Base-by-base conservation (phyloP, 2,888 invertebrate species). In the Eupelmus urozonus region DNA sequence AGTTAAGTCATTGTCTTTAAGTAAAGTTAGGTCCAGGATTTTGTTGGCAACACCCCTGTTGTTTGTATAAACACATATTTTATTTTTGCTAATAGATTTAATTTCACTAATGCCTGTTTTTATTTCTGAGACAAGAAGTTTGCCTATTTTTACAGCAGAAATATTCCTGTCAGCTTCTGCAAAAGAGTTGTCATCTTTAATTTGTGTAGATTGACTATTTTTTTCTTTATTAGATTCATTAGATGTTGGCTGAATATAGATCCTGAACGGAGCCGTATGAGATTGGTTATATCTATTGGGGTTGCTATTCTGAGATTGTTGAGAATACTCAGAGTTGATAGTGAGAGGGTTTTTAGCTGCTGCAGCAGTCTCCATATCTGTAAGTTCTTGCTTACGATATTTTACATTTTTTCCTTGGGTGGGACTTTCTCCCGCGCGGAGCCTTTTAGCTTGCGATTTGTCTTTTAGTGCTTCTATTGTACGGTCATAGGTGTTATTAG, bases 61-160 rank as follows among this genome's bases (percentile, higher is more conserved):
- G 9, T 65, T 65, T 45, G 63, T 49, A 11, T 27, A 27, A 13
- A 65, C 23, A n/a, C 40, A 40, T 11, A 65, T 20, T 49, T 25
- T 65, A 16, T 20, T 65, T 65, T 49, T 65, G 20, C 18, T 20
- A 7, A 40, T 7, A n/a, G 20, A 3, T 65, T 27, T 49, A 7
- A 65, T 65, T n/a, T 49, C 45, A 9, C 4, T 49, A 9, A 65
- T 65, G 0, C n/a, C n/a, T 5, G 45, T 25, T 40, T 65, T 49
- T 7, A 16, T 25, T 1, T 42, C 13, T 3, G 45, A 16, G 4
- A 27, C 9, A 3, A 65, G 5, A 3, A 45, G 18, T 27, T 27
- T 65, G 1, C 25, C 63, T 25, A 27, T 49, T 25, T 65, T 5
- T n/a, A 65, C 3, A 25, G 57, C 27, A 13, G 57, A 57, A 13